Percentiles rank a stretch among this genome's conserved stretches.
Evolutionary conservation across 2,888 invertebrate species (phyloP).

Genomic region (Schrankia costaestrigalis): DNA sequence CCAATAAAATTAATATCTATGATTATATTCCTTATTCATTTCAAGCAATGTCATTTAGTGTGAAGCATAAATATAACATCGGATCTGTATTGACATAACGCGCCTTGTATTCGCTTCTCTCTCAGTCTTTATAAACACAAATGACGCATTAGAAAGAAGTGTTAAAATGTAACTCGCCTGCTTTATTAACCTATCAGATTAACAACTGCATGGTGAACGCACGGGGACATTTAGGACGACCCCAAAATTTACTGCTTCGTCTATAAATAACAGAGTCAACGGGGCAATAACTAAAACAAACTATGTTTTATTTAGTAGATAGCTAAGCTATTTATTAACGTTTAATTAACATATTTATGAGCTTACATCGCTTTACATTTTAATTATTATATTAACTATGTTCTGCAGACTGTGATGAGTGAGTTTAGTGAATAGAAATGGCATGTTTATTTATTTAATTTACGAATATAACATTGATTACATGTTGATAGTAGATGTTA

Average conservation of each 20-base stretch:
- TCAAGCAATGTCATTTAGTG: too few relatives aligned
- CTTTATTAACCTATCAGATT: constrained; percentile 25
- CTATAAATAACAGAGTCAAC: constrained; percentile 60
- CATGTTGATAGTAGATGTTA: too few relatives aligned
- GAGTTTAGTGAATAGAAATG: too few relatives aligned
- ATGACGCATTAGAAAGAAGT: constrained; percentile 24
- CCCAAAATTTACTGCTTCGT: constrained; percentile 32
- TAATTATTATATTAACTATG: too few relatives aligned
- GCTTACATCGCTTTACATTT: too few relatives aligned
- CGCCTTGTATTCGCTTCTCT: constrained; percentile 17
- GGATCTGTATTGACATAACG: constrained; percentile 10
- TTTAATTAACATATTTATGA: too few relatives aligned
- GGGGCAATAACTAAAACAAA: constrained; percentile 55
- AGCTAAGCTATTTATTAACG: constrained; percentile 48
- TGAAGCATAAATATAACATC: too few relatives aligned
- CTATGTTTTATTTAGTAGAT: constrained; percentile 38
- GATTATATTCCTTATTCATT: too few relatives aligned
- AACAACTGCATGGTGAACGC: constrained; percentile 19
- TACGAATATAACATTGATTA: too few relatives aligned
- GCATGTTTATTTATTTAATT: too few relatives aligned
- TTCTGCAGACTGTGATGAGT: too few relatives aligned
- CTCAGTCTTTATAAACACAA: constrained; percentile 26
- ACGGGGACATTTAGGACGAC: constrained; percentile 36
- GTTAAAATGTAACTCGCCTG: constrained; percentile 28
- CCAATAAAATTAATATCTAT: too few relatives aligned